Base-by-base conservation (phyloP, 2,888 invertebrate species). In the Lasioglossum vierecki region DNA sequence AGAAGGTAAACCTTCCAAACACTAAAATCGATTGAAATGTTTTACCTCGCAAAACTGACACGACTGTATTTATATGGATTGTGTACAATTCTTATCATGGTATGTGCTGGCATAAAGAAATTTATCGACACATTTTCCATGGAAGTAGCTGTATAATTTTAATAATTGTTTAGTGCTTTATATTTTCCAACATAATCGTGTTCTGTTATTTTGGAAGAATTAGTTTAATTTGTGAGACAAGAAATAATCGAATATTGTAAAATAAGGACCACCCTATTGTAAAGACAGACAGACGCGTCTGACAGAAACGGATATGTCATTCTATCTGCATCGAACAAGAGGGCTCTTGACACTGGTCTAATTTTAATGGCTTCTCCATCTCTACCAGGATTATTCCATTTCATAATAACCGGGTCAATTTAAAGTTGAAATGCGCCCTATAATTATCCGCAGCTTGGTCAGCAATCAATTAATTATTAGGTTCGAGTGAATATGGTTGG, bases 321-420 rank as follows among this genome's bases (percentile, higher is more conserved):
- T 63, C 63, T 26, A 15, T 15, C 2, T 2, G 63, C 63, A 26
- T 63, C 60, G 26, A 63, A 26, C 26, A 15, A 63, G 13, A 30
- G 63, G 15, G 63, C 30, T 63, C 63, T 63, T 30, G 63, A 63
- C 63, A 63, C 26, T 63, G 13, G 63, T 63, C 63, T 63, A 63
- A 63, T 63, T 63, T 63, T 30, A 30, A 30, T 63, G 63, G 63
- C 30, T 60, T 63, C 63, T 30, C 60, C 13, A 13, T 26, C 5
- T 26, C 13, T 15, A 30, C 63, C 15, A 15, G 63, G 63, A 63
- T 63, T 30, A 63, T 30, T 30, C 63, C 63, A 63, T n/a, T 53
- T 63, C 30, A 63, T 63, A 30, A 63, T 63, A 63, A 63, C 30
- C 15, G 15, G 63, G 63, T 30, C 63, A 63, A 63, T 30, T 63